Conservation (phyloP, 2,888 invertebrate species). For the Theretra japonica region DNA sequence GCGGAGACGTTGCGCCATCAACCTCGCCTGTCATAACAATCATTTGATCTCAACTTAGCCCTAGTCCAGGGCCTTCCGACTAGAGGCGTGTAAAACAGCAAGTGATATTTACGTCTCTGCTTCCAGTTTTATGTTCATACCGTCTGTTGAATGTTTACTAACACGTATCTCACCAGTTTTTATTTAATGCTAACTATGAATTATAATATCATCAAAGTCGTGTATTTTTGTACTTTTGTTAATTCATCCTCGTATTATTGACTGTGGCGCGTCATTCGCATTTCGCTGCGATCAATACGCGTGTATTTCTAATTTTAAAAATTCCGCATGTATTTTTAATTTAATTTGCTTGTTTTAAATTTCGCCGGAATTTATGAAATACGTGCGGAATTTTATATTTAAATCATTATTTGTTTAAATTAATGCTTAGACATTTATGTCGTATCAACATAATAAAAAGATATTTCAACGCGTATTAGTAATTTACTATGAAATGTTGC, state of each 20-base stretch:
- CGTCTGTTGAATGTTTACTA: conserved; percentile 85
- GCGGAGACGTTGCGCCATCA: neutral
- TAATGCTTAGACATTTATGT: neutral
- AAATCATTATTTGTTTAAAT: neutral
- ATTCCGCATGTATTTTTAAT: conserved; percentile 11
- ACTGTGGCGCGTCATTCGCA: conserved; percentile 18
- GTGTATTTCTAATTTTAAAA: conserved; percentile 10
- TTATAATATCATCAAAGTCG: conserved; percentile 83
- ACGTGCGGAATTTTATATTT: neutral
- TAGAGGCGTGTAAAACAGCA: conserved; percentile 12
- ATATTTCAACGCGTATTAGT: neutral
- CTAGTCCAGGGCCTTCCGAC: conserved; percentile 16
- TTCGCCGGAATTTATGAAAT: neutral
- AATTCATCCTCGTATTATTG: conserved; percentile 34
- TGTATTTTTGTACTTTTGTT: conserved; percentile 81
- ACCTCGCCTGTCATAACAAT: conserved; percentile 3
- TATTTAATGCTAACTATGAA: conserved; percentile 73
- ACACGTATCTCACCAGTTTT: conserved; percentile 84
- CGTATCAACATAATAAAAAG: neutral
- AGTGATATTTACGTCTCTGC: conserved; percentile 62
- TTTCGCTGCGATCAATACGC: conserved; percentile 11
- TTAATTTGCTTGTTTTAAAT: neutral
- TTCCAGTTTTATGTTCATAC: conserved; percentile 80
- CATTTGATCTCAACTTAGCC: conserved; percentile 16
- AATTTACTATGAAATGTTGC: neutral